A percentile compares a stretch with the other conserved stretches of the same genome.
Conservation (phyloP, 1,140 invertebrate species). For the Formica selysi region DNA sequence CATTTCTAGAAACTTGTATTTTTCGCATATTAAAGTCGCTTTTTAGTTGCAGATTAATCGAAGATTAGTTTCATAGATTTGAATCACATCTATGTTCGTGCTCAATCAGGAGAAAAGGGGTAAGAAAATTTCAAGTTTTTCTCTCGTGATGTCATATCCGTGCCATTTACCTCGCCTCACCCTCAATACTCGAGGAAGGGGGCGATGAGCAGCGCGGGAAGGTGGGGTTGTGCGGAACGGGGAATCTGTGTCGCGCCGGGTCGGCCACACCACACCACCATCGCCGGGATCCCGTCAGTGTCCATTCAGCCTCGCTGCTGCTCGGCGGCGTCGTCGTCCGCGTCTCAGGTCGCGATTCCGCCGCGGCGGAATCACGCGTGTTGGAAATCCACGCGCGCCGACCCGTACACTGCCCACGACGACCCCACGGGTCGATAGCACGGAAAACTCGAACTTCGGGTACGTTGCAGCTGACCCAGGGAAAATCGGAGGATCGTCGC, state of each 20-base stretch:
- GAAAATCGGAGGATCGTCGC: slow-evolving; percentile 30
- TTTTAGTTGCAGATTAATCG: background rate
- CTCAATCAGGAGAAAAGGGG: too few relatives aligned
- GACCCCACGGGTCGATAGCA: slow-evolving; percentile 29
- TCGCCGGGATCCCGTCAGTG: slow-evolving; percentile 69
- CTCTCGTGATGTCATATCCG: background rate
- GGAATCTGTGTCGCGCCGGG: slow-evolving; percentile 79
- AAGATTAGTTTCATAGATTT: background rate
- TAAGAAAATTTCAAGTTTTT: too few relatives aligned
- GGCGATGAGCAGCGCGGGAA: background rate
- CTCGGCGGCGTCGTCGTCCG: slow-evolving; percentile 42
- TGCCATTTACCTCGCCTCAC: slow-evolving; percentile 39
- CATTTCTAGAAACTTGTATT: background rate
- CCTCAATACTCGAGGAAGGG: background rate
- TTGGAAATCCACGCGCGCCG: slow-evolving; percentile 8
- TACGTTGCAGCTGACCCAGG: background rate
- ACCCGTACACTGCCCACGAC: slow-evolving; percentile 26
- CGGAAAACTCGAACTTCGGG: background rate
- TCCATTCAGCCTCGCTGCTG: slow-evolving; percentile 69
- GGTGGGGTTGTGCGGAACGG: slow-evolving; percentile 22
- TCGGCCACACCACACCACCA: slow-evolving; percentile 14
- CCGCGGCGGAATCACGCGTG: background rate
- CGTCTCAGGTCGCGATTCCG: slow-evolving; percentile 16
- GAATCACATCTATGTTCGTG: too few relatives aligned
- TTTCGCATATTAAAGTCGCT: background rate